Evolutionary conservation across 1,140 invertebrate species (phyloP).

Genomic region (Panagrolaimus sp.): DNA sequence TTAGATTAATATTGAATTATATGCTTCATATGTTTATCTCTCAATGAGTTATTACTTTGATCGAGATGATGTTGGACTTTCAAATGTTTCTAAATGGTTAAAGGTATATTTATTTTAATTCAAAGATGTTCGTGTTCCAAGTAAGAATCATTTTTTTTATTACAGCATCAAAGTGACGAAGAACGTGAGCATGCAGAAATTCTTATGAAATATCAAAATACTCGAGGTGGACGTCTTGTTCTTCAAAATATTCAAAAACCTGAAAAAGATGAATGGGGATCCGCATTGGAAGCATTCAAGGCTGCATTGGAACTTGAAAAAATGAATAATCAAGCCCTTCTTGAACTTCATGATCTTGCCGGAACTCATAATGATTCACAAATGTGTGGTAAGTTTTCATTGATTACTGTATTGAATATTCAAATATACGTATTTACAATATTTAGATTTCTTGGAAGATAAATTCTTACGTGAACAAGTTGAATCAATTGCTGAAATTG

Average conservation of each 20-base stretch:
- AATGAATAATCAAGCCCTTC: constrained; percentile 71
- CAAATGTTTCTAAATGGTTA: constrained; percentile 71
- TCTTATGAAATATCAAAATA: constrained; percentile 73
- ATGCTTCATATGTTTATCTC: constrained; percentile 76
- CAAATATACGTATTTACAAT: too few relatives aligned
- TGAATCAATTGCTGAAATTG: constrained; percentile 66
- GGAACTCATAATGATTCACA: constrained; percentile 69
- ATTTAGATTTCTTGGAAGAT: constrained; percentile 65
- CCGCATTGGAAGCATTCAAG: constrained; percentile 68
- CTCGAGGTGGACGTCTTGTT: constrained; percentile 70
- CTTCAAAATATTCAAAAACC: constrained; percentile 64
- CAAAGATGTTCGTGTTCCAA: too few relatives aligned
- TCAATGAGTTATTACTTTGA: constrained; percentile 76
- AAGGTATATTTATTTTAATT: constrained; percentile 52
- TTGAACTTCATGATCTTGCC: constrained; percentile 69
- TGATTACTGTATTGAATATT: too few relatives aligned
- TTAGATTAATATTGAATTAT: constrained; percentile 74
- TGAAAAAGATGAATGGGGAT: constrained; percentile 66
- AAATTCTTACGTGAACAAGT: constrained; percentile 67
- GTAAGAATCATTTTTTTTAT: too few relatives aligned
- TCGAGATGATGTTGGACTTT: constrained; percentile 73
- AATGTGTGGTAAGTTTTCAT: constrained; percentile 24
- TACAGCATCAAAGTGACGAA: constrained; percentile 68
- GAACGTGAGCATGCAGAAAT: constrained; percentile 73
- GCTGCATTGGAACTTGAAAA: constrained; percentile 72